A percentile compares a stretch with the other conserved stretches of the same genome.
phyloP scores from a whole-genome alignment of 2,797 vertebrate species.

The Typhlichthys eigenmanni region DNA sequence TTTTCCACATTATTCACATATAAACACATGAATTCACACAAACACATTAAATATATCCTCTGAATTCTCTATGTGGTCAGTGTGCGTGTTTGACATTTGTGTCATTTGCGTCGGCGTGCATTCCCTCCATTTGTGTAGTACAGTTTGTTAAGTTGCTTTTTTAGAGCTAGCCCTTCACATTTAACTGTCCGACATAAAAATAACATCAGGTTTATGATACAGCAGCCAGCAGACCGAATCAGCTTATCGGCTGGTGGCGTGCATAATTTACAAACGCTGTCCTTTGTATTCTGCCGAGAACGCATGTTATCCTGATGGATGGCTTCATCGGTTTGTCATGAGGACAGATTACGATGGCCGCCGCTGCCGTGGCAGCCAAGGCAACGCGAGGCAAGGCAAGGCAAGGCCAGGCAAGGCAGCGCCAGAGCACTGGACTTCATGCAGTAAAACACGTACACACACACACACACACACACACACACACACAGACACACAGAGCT shows the following conservation, averaged over 20 bases:
- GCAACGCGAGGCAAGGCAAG: constrained; percentile 26
- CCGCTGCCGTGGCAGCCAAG: constrained; percentile 42
- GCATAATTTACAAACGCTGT: constrained; percentile 40
- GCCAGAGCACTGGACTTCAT: constrained; percentile 60
- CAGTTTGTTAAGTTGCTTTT: constrained; percentile 27
- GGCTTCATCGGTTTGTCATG: constrained; percentile 55
- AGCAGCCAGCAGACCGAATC: constrained; percentile 35
- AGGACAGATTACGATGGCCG: constrained; percentile 60
- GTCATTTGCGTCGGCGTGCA: background rate
- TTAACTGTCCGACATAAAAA: constrained; percentile 45
- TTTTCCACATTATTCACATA: background rate
- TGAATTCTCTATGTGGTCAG: background rate
- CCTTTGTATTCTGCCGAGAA: too few relatives aligned
- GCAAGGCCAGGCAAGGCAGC: constrained; percentile 48
- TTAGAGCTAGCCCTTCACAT: constrained; percentile 31
- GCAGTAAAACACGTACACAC: constrained; percentile 59
- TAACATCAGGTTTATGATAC: constrained; percentile 25
- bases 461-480: constrained; percentile 1
- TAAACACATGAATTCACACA: background rate
- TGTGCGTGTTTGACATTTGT: constrained; percentile 9
- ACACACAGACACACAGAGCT: background rate
- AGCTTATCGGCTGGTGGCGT: constrained; percentile 51
- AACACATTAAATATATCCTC: constrained; percentile 2
- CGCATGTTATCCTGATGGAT: constrained; percentile 55
- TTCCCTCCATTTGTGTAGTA: constrained; percentile 7